A percentile compares a stretch with the other conserved stretches of the same genome.
Evolutionary conservation across 2,888 invertebrate genomes (phyloP).

Genomic region (Pyralis farinalis): DNA sequence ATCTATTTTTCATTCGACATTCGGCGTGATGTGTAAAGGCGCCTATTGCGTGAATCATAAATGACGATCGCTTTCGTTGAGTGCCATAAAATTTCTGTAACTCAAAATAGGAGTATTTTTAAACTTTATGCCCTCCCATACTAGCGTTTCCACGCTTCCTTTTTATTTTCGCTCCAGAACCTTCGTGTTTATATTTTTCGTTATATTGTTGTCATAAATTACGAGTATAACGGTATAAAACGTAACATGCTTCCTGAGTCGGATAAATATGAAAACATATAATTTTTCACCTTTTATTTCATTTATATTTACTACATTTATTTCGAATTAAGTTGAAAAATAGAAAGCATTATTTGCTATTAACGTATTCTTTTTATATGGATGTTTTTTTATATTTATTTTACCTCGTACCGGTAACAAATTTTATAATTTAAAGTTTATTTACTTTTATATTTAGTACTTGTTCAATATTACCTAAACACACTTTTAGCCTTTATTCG

Average conservation of each 20-base stretch:
- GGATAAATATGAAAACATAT: constrained; percentile 5
- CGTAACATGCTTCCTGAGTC: constrained; percentile 14
- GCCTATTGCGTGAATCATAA: constrained; percentile 69
- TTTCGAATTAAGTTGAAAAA: too few species aligned
- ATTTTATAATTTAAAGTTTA: too few species aligned
- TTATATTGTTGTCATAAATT: constrained; percentile 37
- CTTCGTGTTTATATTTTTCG: constrained; percentile 30
- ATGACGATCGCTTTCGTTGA: constrained; percentile 61
- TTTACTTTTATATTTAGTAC: too few species aligned
- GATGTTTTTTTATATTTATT: too few species aligned
- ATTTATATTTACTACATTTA: neutral
- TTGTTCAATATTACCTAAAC: too few species aligned
- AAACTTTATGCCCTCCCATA: constrained; percentile 32
- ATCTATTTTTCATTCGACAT: constrained; percentile 63
- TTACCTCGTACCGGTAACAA: too few species aligned
- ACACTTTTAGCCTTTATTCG: too few species aligned
- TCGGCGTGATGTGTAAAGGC: constrained; percentile 57
- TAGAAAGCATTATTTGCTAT: too few species aligned
- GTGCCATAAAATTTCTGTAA: constrained; percentile 48
- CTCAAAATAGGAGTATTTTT: constrained; percentile 40
- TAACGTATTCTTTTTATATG: too few species aligned
- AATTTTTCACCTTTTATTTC: constrained; percentile 16
- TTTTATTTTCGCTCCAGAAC: constrained; percentile 15
- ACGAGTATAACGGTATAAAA: constrained; percentile 21
- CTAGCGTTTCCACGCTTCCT: constrained; percentile 28